Conservation (phyloP, 2,113 vertebrate genomes). For the Falco punctatus region DNA sequence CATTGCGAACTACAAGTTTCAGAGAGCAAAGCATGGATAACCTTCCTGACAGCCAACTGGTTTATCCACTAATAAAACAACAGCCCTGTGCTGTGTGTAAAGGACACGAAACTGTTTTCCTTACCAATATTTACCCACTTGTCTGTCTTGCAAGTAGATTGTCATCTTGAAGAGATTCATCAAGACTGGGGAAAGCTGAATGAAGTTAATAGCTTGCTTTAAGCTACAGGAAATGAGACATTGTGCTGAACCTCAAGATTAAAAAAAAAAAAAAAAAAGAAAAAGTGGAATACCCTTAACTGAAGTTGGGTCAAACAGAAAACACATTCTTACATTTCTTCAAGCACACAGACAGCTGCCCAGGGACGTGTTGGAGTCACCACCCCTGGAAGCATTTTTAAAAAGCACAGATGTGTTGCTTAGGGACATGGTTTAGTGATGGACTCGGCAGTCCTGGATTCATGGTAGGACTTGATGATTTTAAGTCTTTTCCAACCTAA, state of each 20-base stretch:
- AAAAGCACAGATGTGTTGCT: too few species aligned
- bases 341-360: not conserved
- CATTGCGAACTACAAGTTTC: not conserved
- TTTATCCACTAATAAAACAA: not conserved
- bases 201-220: not conserved
- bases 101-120: not conserved
- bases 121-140: not conserved
- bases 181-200: not conserved
- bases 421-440: too few species aligned
- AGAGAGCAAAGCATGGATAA: not conserved
- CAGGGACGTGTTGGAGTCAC: too few species aligned
- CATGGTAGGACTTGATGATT: too few species aligned
- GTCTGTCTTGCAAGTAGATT: not conserved
- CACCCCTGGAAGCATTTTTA: too few species aligned
- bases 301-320: not conserved
- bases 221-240: not conserved
- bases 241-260: not conserved
- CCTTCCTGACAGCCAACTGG: not conserved
- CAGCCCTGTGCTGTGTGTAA: fast-evolving
- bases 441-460: too few species aligned
- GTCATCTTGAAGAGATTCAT: not conserved
- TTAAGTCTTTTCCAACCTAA: too few species aligned
- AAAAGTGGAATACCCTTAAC: not conserved
- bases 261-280: not conserved
- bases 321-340: not conserved